Base-by-base conservation (phyloP, 2,888 invertebrate species). In the Meandrusa payeni region DNA sequence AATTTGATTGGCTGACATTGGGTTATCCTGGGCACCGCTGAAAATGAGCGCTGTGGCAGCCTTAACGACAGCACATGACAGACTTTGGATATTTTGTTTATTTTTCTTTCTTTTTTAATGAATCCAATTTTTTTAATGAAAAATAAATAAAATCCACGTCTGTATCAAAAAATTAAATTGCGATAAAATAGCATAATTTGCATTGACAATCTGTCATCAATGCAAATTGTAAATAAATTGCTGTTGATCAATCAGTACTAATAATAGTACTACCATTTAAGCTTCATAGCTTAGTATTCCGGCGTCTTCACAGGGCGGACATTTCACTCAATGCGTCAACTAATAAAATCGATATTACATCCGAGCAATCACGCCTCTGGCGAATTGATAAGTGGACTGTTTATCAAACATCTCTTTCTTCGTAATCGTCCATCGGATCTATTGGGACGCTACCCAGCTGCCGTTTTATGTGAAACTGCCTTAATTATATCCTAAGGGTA, bases 381-480 rank as follows among this genome's bases (percentile, higher is more conserved):
- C 73, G 53, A 74, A 75, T 75, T 77, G 78, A 77, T 85, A 83
- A 80, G 76, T 76, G 71, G 70, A 52, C 64, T 69, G 73, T 76
- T 79, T 83, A 82, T 82, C 80, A 78, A 77, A 73, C 70, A 79
- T 78, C 69, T 64, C 77, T 81, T 44, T 44, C 77, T 60, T 52
- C 57, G 74, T 75, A 82, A 82, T 82, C 82, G 64, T 58, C 61
- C 59, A 53, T 66, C 64, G 61, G 63, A 75, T 80, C 78, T 71
- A 61, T 49, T 48, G 60, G 57, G 67, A 67, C 67, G 69, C 57
- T 50, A 41, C 43, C 64, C 79, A 78, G 77, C 81, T 83, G 83
- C 81, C 62, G 79, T 69, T 76, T 75, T 64, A 69, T 71, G 61
- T 65, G 61, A 68, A 70, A 70, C 71, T 61, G 62, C 67, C 70